Evolutionary conservation across 2,888 invertebrate genomes (phyloP), one percentile per base, ranked within the genome.

Genomic region (Muschampia plurimacula): DNA sequence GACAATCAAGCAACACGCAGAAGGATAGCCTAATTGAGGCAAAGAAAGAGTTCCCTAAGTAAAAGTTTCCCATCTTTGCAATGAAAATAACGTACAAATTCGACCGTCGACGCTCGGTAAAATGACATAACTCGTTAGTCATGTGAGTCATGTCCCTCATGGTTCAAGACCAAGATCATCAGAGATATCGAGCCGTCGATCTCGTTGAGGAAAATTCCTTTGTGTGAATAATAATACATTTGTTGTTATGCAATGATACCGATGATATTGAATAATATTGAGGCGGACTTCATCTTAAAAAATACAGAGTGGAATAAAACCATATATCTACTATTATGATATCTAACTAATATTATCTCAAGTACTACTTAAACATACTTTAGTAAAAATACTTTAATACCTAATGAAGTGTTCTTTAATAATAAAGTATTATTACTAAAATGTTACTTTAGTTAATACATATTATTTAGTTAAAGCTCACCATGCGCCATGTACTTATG

Each of bases 61-160:
- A 60, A 44, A 69, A 39, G 59, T 60, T 60, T 66, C 6, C 9
- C 60, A 9, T 57, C 36, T 70, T 22, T 49, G 28, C 39, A 49
- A 41, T 63, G 46, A 22, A 66, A 71, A 59, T 52, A 12, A 63
- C 32, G 22, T 70, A 67, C 28, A 57, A 57, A 57, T 28, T 41
- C 55, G 8, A 13, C 39, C 39, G 15, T 39, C 41, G 55, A 39
- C 41, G 55, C 41, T 60, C n/a, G 32, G 6, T 41, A 59, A 44
- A 67, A 59, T 59, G 67, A 59, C 41, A 67, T 41, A 67, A 67
- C 64, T 69, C 57, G 64, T 64, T 69, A 69, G 69, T n/a, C n/a
- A n/a, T n/a, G n/a, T n/a, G n/a, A n/a, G n/a, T n/a, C n/a, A 22
- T 52, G 69, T 39, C 49, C 62, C 69, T 49, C 8, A 8, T 41